Conservation (phyloP, 2,888 invertebrate species). For the Spicauda simplicius region DNA sequence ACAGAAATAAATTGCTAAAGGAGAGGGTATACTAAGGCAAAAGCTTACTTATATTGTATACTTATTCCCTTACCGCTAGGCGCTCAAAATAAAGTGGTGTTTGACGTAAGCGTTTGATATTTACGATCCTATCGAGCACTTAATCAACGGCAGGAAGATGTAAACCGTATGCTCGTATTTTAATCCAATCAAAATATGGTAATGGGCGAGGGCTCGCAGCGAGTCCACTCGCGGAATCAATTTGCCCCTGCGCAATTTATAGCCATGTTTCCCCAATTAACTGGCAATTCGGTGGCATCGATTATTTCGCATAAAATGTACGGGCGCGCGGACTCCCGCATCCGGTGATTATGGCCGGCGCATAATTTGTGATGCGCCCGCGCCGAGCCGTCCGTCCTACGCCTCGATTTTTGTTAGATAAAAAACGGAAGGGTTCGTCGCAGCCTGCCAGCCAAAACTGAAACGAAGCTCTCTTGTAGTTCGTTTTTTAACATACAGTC, state of each 20-base stretch:
- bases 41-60: constrained; percentile 41
- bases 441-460: constrained; percentile 45
- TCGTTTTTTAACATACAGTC: constrained; percentile 66
- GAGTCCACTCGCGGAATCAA: constrained; percentile 70
- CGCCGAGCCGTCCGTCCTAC: constrained; percentile 63
- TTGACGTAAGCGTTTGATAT: constrained; percentile 63
- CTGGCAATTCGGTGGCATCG: constrained; percentile 84
- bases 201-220: constrained; percentile 60
- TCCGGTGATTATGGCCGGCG: constrained; percentile 80
- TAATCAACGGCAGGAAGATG: constrained; percentile 73
- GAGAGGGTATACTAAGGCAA: no score
- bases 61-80: constrained; percentile 45
- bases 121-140: constrained; percentile 66
- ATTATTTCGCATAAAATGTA: constrained; percentile 82
- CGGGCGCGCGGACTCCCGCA: constrained; percentile 78
- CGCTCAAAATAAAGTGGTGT: constrained; percentile 56
- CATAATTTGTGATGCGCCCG: constrained; percentile 82
- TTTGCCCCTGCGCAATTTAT: constrained; percentile 77
- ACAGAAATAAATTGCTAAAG: no score
- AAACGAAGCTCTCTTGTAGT: constrained; percentile 58
- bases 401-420: constrained; percentile 80
- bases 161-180: constrained; percentile 68
- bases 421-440: constrained; percentile 69
- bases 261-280: constrained; percentile 80
- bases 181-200: constrained; percentile 80